phyloP scores from a whole-genome alignment of 2,797 vertebrate genomes.

The Rhinella marina region DNA sequence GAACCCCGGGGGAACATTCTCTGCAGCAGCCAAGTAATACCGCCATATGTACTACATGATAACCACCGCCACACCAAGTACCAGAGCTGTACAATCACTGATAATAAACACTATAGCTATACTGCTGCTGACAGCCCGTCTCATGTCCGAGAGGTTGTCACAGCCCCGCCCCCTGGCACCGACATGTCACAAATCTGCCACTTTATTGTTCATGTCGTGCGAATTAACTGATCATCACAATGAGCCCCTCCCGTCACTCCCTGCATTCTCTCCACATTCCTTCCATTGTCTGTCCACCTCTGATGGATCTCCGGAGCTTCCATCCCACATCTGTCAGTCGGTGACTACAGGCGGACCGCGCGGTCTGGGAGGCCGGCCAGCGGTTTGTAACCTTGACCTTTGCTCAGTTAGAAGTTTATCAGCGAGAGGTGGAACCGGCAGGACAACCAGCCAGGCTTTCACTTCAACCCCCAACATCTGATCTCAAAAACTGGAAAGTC shows the following conservation, averaged over 20 bases:
- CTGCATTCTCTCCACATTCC: conserved; percentile 1
- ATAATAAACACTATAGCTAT: no score
- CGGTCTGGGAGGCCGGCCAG: background rate
- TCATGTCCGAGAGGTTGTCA: no score
- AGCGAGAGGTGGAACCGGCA: background rate
- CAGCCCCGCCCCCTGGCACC: no score
- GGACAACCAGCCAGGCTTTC: background rate
- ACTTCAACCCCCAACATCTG: background rate
- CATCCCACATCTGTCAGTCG: no score
- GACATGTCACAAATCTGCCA: no score
- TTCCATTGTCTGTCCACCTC: background rate
- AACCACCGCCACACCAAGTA: background rate
- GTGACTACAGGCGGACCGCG: background rate
- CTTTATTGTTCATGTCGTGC: no score
- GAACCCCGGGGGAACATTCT: no score
- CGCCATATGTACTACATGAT: background rate
- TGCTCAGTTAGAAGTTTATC: background rate
- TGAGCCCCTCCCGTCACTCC: background rate
- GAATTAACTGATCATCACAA: no score
- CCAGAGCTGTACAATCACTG: no score
- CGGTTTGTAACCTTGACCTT: background rate
- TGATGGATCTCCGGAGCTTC: background rate
- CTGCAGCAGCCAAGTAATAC: background rate
- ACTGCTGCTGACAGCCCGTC: no score
- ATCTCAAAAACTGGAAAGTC: no score